Evolutionary conservation across 2,888 invertebrate species (phyloP).

Genomic region (Drosophila dives): DNA sequence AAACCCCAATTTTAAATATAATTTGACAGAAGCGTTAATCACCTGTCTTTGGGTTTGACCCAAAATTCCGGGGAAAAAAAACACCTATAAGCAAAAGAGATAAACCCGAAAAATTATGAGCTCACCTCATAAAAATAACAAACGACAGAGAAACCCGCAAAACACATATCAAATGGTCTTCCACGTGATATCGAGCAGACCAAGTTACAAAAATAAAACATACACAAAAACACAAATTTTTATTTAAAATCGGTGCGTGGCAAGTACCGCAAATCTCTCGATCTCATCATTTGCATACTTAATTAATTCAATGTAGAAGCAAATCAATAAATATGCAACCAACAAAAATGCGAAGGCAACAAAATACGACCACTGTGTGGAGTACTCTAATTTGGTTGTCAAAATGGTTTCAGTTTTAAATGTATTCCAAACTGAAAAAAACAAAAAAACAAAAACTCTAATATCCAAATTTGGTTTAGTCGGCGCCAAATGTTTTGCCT

Average conservation of each 20-base stretch:
- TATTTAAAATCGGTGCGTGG: conserved; percentile 66
- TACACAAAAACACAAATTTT: background rate
- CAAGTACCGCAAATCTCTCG: conserved; percentile 72
- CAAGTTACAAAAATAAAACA: conserved; percentile 51
- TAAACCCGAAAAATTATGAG: conserved; percentile 70
- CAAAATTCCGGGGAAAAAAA: conserved; percentile 41
- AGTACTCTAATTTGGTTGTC: conserved; percentile 80
- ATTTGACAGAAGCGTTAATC: conserved; percentile 47
- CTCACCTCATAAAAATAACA: conserved; percentile 77
- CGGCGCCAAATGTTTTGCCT: conserved; percentile 75
- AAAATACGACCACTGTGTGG: conserved; percentile 44
- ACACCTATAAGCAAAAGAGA: conserved; percentile 11
- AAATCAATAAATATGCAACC: conserved; percentile 54
- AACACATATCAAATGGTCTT: conserved; percentile 63
- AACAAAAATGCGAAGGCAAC: conserved; percentile 30
- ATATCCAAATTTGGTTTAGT: conserved; percentile 28
- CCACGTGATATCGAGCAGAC: conserved; percentile 53
- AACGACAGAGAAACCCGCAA: conserved; percentile 28
- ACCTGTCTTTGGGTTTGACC: conserved; percentile 53
- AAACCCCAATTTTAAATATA: conserved; percentile 11
- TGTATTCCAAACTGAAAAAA: conserved; percentile 32
- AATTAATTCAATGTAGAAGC: conserved; percentile 67
- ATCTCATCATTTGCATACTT: conserved; percentile 70
- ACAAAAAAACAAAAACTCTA: background rate
- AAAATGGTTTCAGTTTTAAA: conserved; percentile 67